These are phyloP conservation scores for Tholera decimalis DNA, from an alignment of 2,888 invertebrate genomes.

Conservation along the genomic window DNA sequence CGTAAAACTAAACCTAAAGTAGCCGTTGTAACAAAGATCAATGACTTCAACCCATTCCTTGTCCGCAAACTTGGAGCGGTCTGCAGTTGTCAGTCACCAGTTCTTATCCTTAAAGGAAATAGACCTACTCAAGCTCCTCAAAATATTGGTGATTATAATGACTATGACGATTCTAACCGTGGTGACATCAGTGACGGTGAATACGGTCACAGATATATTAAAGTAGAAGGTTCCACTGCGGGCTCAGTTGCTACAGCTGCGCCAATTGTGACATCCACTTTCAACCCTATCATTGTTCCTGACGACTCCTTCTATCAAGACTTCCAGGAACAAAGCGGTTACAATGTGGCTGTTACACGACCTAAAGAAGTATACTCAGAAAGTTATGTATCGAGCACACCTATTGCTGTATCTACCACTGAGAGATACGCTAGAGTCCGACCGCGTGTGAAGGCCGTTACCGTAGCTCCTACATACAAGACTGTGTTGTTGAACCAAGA, in stretches of 20 bases:
- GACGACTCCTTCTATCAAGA: constrained; percentile 89
- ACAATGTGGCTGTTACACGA: constrained; percentile 76
- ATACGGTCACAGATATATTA: constrained; percentile 76
- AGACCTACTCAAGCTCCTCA: constrained; percentile 79
- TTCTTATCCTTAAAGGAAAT: constrained; percentile 88
- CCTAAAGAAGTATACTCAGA: constrained; percentile 71
- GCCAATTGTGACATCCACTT: constrained; percentile 81
- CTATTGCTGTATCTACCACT: constrained; percentile 76
- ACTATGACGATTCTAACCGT: constrained; percentile 76
- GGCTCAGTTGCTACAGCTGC: constrained; percentile 71
- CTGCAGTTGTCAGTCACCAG: constrained; percentile 93
- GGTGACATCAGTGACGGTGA: constrained; percentile 77
- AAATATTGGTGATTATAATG: constrained; percentile 78
- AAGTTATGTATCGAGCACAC: constrained; percentile 79
- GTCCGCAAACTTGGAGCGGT: constrained; percentile 94
- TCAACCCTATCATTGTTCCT: constrained; percentile 88
- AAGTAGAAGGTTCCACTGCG: constrained; percentile 62
- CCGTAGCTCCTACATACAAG: constrained; percentile 85
- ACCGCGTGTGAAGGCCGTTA: constrained; percentile 83
- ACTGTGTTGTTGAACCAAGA: constrained; percentile 83
- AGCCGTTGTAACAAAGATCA: constrained; percentile 93
- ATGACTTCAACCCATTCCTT: constrained; percentile 94
- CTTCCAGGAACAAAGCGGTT: constrained; percentile 77
- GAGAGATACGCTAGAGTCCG: constrained; percentile 79
- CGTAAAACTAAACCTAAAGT: constrained; percentile 87